Evolutionary conservation across 2,113 vertebrate species (phyloP).

Genomic region (Lucifuga dentata): DNA sequence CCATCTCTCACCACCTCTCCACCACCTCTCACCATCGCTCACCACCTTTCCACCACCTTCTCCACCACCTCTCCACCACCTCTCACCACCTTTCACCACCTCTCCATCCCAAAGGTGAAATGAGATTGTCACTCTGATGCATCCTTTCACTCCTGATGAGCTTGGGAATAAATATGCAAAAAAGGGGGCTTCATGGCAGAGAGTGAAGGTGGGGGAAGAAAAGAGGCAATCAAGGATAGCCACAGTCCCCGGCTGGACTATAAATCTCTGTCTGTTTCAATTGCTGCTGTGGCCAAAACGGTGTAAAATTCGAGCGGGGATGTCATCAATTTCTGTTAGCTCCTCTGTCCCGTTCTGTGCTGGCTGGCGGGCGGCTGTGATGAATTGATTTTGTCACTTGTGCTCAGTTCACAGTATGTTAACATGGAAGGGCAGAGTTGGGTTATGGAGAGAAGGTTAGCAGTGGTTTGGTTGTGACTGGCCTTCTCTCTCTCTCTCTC

Average conservation of each 20-base stretch:
- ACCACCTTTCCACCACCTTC: no score
- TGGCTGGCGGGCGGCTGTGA: conserved; percentile 85
- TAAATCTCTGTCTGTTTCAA: conserved; percentile 99
- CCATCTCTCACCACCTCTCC: no score
- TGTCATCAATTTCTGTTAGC: conserved; percentile 99
- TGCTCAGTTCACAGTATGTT: conserved; percentile 99
- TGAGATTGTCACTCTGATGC: conserved; percentile 97
- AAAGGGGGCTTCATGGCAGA: conserved; percentile 71
- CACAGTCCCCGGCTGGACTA: conserved; percentile 89
- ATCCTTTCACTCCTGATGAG: conserved; percentile 90
- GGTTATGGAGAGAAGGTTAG: conserved; percentile 90
- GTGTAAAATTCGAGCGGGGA: conserved; percentile 97
- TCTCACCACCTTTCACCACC: conserved; percentile 82
- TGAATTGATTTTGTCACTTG: conserved; percentile 99
- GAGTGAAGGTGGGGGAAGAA: conserved; percentile 71
- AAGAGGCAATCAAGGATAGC: conserved; percentile 97
- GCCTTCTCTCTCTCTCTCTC: conserved; percentile 77
- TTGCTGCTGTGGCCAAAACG: conserved; percentile 93
- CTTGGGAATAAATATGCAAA: conserved; percentile 98
- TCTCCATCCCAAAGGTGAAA: conserved; percentile 86
- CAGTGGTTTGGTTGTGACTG: conserved; percentile 86
- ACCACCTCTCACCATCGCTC: no score
- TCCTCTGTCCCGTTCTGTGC: conserved; percentile 96
- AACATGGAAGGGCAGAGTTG: conserved; percentile 97
- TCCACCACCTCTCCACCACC: no score